A percentile compares a stretch with the other conserved stretches of the same genome.
phyloP scores from a whole-genome alignment of 2,113 vertebrate species.

The Platichthys stellatus region DNA sequence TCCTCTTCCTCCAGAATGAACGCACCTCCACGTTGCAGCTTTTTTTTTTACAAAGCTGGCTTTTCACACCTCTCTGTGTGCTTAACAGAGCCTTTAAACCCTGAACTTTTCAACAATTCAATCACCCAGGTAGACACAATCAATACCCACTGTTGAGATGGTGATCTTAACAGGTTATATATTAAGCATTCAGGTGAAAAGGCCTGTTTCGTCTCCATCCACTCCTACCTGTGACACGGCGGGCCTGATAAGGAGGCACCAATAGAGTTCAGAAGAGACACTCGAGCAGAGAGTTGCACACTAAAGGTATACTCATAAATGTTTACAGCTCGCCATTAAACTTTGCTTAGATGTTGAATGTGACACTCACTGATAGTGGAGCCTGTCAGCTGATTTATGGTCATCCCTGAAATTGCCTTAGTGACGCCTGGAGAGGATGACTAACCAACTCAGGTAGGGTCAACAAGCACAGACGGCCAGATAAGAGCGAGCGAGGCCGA shows the following conservation, averaged over 20 bases:
- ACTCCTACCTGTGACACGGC: conserved; percentile 50
- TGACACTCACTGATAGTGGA: conserved; percentile 74
- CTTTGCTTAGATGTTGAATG: conserved; percentile 81
- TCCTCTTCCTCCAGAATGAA: conserved; percentile 32
- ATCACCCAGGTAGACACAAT: conserved; percentile 50
- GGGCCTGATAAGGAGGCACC: conserved; percentile 67
- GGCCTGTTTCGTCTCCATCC: conserved; percentile 55
- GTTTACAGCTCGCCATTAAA: conserved; percentile 82
- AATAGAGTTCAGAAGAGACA: conserved; percentile 65
- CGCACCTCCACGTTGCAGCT: conserved; percentile 1
- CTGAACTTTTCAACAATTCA: conserved; percentile 29
- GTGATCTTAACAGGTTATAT: conserved; percentile 48
- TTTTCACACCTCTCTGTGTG: conserved; percentile 69
- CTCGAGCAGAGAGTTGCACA: conserved; percentile 62
- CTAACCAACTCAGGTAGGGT: conserved; percentile 70
- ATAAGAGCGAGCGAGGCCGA: conserved; percentile 61
- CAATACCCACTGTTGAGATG: conserved; percentile 40
- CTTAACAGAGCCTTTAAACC: conserved; percentile 64
- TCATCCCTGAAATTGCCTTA: conserved; percentile 73
- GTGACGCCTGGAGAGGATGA: conserved; percentile 77
- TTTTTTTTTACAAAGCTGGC: conserved; percentile 12
- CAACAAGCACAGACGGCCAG: conserved; percentile 67
- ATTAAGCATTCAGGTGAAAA: conserved; percentile 31
- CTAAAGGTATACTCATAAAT: conserved; percentile 77
- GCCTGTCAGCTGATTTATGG: conserved; percentile 78